Base-by-base conservation (phyloP, 2,888 invertebrate genomes). In the Lomographa bimaculata region DNA sequence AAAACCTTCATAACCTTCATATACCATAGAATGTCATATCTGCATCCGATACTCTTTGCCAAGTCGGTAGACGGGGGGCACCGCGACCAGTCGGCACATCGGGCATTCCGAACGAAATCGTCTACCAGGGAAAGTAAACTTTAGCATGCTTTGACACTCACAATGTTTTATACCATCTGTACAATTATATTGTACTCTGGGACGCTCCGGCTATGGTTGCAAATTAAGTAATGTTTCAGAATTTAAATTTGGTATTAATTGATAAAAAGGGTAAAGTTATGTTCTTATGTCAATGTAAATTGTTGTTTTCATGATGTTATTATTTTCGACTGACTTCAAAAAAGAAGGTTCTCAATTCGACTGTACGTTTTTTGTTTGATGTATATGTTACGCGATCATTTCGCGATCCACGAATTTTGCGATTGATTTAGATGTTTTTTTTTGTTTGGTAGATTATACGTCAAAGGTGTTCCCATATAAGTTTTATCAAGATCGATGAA, bases 101-200 rank as follows among this genome's bases (percentile, higher is more conserved):
- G 68, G 64, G 74, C 81, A 83, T 83, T 84, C 83, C 81, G 74
- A 68, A 70, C 79, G 63, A 77, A 75, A 76, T 76, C 71, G 68
- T 71, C 76, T 70, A 67, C 65, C 50, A 73, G 87, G 83, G 87
- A 86, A 86, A 86, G 86, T 86, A 85, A 81, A 80, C 77, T 68
- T 64, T 73, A 74, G 59, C 65, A 56, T 59, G 58, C 54, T 60
- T 58, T 58, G 49, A 46, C 46, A 58, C 60, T 58, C 54, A 53
- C 55, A 44, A 52, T 50, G 44, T 32, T 40, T 27, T 7, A 5
- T n/a, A 24, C 11, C 8, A 12, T 29, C 7, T 24, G 21, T 39
- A 27, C 7, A 4, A 6, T 52, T 36, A n/a, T 14, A 3, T 7
- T 30, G 25, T 39, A 41, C 46, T 46, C 34, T 46, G 36, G 20